Conservation (phyloP, 2,888 invertebrate genomes). For the Hanleya hanleyi region DNA sequence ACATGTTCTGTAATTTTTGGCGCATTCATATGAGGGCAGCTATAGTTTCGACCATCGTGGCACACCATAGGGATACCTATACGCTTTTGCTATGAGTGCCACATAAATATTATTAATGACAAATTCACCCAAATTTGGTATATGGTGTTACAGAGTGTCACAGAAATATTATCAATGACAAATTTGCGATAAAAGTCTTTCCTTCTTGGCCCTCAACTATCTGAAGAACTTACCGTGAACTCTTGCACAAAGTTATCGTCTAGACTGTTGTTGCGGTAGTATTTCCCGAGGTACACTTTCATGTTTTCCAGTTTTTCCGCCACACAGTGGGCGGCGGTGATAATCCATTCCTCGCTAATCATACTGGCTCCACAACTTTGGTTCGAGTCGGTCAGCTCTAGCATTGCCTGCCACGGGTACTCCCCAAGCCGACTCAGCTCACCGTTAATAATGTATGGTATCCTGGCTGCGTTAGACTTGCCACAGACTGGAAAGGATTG, state of each 20-base stretch:
- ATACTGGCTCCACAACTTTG: not conserved
- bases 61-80: too few relatives aligned
- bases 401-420: not conserved
- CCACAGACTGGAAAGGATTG: not conserved
- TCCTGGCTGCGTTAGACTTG: not conserved
- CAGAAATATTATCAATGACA: too few relatives aligned
- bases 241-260: not conserved
- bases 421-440: not conserved
- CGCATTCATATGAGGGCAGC: too few relatives aligned
- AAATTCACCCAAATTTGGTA: too few relatives aligned
- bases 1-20: too few relatives aligned
- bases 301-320: not conserved
- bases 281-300: not conserved
- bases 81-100: too few relatives aligned
- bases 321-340: not conserved
- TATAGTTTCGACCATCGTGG: too few relatives aligned
- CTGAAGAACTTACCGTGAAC: not conserved
- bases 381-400: not conserved
- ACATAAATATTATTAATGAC: too few relatives aligned
- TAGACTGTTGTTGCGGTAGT: not conserved
- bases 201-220: too few relatives aligned
- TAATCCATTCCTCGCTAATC: not conserved
- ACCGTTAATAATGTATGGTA: not conserved
- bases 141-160: too few relatives aligned
- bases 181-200: too few relatives aligned